Percentiles rank a stretch among this genome's conserved stretches.
Conservation (phyloP, 1,140 invertebrate species). For the Bombus balteatus region DNA sequence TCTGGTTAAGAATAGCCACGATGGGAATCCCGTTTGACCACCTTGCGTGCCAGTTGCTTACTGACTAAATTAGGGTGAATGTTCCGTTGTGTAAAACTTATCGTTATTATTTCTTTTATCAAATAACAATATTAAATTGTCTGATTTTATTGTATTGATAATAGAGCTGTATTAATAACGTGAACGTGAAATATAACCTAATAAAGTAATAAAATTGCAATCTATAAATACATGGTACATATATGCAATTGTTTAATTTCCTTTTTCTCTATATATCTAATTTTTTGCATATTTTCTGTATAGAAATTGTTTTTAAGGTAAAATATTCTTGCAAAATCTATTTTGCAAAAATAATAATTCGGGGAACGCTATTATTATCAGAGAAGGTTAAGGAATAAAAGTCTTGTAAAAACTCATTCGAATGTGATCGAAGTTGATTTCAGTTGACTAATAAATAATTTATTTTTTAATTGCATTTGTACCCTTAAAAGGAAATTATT, state of each 20-base stretch:
- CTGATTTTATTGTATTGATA: neutral
- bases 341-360: neutral
- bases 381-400: neutral
- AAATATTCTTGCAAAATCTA: neutral
- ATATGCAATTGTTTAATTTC: neutral
- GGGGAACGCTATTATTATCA: too few species aligned
- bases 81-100: constrained; percentile 55
- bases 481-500: too few species aligned
- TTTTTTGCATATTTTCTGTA: neutral
- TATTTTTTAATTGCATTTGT: neutral
- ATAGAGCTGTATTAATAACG: neutral
- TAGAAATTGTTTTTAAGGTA: neutral
- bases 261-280: too few species aligned
- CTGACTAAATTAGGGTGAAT: constrained; percentile 66
- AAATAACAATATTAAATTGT: neutral
- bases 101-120: constrained; percentile 46
- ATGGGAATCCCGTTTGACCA: constrained; percentile 67
- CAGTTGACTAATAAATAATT: neutral
- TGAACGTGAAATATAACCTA: neutral
- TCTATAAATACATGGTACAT: neutral
- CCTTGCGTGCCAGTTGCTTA: constrained; percentile 59
- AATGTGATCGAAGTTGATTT: too few species aligned
- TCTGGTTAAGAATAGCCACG: constrained; percentile 66
- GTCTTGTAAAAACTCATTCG: neutral
- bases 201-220: neutral